These are phyloP conservation scores for Ashinkailepas kermadecensis DNA, from an alignment of 2,888 invertebrate species.

Conservation along the genomic window DNA sequence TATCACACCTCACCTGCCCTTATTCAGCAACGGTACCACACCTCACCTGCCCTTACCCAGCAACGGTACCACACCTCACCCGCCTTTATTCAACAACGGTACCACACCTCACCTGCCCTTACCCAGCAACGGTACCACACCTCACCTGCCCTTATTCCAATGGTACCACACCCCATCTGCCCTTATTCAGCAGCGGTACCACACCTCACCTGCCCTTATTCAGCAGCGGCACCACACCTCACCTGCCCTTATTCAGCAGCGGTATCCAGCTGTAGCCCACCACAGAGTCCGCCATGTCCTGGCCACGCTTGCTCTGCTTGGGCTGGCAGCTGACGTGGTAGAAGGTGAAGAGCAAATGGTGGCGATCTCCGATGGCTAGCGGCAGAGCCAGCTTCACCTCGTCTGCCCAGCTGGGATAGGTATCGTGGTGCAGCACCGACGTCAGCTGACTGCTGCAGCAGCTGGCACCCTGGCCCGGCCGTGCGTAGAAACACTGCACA, in stretches of 20 bases:
- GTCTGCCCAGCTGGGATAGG: conserved; percentile 82
- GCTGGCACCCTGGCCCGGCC: conserved; percentile 51
- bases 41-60: too few relatives aligned
- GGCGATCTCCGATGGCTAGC: conserved; percentile 68
- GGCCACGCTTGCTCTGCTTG: conserved; percentile 52
- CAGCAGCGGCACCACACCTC: conserved; percentile 22
- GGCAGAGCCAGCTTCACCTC: conserved; percentile 89
- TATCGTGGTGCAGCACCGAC: conserved; percentile 76
- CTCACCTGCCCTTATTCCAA: not conserved
- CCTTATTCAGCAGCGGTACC: not conserved
- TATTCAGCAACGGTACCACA: not conserved
- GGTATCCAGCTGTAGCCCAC: conserved; percentile 95
- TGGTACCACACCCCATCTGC: not conserved
- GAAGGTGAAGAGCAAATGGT: conserved; percentile 91
- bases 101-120: not conserved
- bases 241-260: conserved; percentile 66
- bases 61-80: not conserved
- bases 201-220: not conserved
- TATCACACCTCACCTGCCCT: not conserved
- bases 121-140: not conserved
- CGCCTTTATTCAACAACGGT: not conserved
- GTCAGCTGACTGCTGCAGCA: conserved; percentile 54
- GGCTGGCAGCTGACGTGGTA: conserved; percentile 91
- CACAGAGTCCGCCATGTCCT: conserved; percentile 43
- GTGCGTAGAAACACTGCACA: conserved; percentile 54